Evolutionary conservation across 2,797 vertebrate genomes (phyloP), one percentile per base, ranked within the genome.

Genomic region (Euphonia xanthogaster): DNA sequence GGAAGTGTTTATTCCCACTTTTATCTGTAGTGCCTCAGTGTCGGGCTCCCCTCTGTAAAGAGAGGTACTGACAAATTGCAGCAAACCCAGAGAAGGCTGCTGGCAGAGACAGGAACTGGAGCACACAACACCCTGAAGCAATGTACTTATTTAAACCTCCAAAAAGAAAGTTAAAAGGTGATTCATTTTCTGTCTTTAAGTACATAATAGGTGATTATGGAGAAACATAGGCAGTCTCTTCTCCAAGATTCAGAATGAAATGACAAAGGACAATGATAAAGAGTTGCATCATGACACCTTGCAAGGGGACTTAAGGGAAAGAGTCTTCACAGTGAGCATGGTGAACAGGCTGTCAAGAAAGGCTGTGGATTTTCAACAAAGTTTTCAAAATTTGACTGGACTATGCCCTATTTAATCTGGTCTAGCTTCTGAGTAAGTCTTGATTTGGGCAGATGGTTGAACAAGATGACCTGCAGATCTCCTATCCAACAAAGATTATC

Each of bases 151-250:
- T 72, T 27, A 86, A 14, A 24, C 21, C 30, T 72, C 16, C 12
- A 67, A 77, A 90, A 84, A 30, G 40, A 71, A 61, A 17, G 7
- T 24, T 61, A 33, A 79, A 70, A 50, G 5, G 7, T 16, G 10
- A 54, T 57, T 37, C 7, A 20, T 65, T n/a, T 76, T 57, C 30
- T 68, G 27, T 20, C 25, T 39, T 48, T 58, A 51, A 21, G 25
- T 67, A 54, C 5, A 6, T 40, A 79, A 47, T 0, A 0, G 2
- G 19, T 37, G 37, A 24, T 65, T 68, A 50, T 35, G 51, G 28
- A 67, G 57, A 76, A 86, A 55, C 8, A 71, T 14, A 60, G 10
- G 3, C 14, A 23, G 9, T 27, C 5, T 79, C 22, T 76, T 70
- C 50, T 75, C 23, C 22, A 37, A 80, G 13, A 21, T 50, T 62